Base-by-base conservation (phyloP, 1,140 invertebrate genomes). In the Drosophila baimaii region DNA sequence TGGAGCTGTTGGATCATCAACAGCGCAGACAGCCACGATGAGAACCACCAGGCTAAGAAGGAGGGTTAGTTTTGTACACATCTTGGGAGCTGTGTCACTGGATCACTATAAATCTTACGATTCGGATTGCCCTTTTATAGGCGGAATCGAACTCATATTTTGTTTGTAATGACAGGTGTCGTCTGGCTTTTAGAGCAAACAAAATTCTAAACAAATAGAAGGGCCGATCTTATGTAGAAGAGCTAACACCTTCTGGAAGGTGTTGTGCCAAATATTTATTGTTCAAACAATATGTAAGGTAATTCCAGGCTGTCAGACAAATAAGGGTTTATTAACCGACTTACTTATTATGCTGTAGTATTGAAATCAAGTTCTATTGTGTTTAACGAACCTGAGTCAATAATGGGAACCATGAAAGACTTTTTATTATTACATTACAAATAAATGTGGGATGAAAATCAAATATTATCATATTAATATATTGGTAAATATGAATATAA, bases 121-220 rank as follows among this genome's bases (percentile, higher is more conserved):
- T 27, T 27, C 27, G 27, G 27, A 7, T 27, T 27, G 19, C 7
- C 19, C 17, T 63, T 64, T 64, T 68, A 68, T 68, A 64, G 44
- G 25, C 2, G 1, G 7, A 33, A 5, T 19, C 12, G 15, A 8
- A 63, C 31, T 47, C 31, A 23, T 39, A 3, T 37, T 17, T 7
- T 2, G 13, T n/a, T 1, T 21, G 31, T 17, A 9, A 43, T 62
- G 21, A 29, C 63, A 61, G 43, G 12, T 66, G 56, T 37, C 8
- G 19, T 17, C 5, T 5, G n/a, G 17, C 5, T 41, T 10, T 15
- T 12, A 17, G 10, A 19, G 17, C 13, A 62, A 62, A 52, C 13
- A 33, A 4, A 12, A 8, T 15, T 23, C 1, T 37, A 9, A 2
- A 21, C 23, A 59, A 58, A 58, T 25, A 43, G 1, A 65, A 43